Base-by-base conservation (phyloP, 2,797 vertebrate genomes). In the Sparus aurata region DNA sequence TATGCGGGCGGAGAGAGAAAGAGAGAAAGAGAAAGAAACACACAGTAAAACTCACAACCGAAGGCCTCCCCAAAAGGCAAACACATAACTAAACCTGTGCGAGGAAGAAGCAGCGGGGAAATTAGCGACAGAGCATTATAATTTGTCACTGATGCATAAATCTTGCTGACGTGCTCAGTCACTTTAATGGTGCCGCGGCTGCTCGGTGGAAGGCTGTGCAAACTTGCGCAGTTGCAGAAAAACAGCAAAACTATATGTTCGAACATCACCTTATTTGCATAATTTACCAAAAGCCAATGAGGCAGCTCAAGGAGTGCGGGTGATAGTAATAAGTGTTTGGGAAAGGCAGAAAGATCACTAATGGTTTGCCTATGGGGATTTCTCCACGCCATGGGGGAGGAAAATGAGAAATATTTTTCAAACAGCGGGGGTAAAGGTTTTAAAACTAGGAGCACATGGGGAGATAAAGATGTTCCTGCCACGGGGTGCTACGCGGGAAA, bases 331-430 rank as follows among this genome's bases (percentile, higher is more conserved):
- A 98, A 98, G 97, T 98, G 98, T 98, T 99, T 97, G 98, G 97
- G 97, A 97, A 97, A 98, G 97, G 96, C 97, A 97, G 97, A 97
- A 97, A 97, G 97, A 98, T 97, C 97, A 97, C 98, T 99, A 99
- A 99, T 99, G 98, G 97, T 97, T 97, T 96, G 98, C 98, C 98
- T 98, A 98, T 99, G 98, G 98, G 98, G 98, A 99, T 98, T 99
- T 98, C 97, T 97, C 96, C 97, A 97, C 98, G 97, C 98, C 97
- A 98, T 98, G 98, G 98, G 98, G 98, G 97, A 98, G 94, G 97
- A 98, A 99, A 99, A 99, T 99, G 98, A 99, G 98, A 98, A 99
- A 99, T 99, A 99, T 99, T 99, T 99, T 99, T 99, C 98, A 99
- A 99, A 99, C 98, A 99, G 98, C 98, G 96, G 98, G 98, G 98